Base-by-base conservation (phyloP, 2,888 invertebrate genomes). In the Macropis europaea region DNA sequence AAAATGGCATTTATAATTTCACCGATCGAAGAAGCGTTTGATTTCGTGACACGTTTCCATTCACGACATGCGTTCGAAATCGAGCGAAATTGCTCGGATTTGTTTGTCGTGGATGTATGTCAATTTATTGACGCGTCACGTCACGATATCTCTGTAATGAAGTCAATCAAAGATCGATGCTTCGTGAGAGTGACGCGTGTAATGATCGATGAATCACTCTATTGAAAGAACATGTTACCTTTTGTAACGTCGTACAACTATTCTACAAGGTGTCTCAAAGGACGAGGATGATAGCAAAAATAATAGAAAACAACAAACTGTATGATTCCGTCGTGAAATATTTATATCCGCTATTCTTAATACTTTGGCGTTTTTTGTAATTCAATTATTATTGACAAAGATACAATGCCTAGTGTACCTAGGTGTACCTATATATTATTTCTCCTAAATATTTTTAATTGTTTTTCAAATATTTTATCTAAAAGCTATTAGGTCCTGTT, bases 121-220 rank as follows among this genome's bases (percentile, higher is more conserved):
- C 38, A 15, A 36, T 36, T 26, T 43, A 38, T 32, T 6, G 17
- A 36, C 47, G 34, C 32, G 57, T 24, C 26, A 53, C 54, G 30
- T 34, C 17, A 36, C 38, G 19, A 40, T 61, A 34, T 24, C 60
- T 26, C 0, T 38, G 48, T 54, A 72, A 72, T 54, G 59, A 63
- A 70, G 59, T 72, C 69, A 54, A 69, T 69, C 53, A 26, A 6
- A 2, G 11, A 19, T 5, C 24, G 53, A 63, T 63, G 32, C 63
- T 59, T 48, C 38, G 11, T 9, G 13, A 30, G 22, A 3, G 9
- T n/a, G 45, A 42, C 59, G 36, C 52, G 56, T 38, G 69, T 43
- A 61, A 52, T 32, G 62, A 62, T 42, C 63, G 43, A 63, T 57
- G 69, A 53, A 53, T 69, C 69, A 6, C 32, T 1, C 53, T 24